Evolutionary conservation across 2,797 vertebrate species (phyloP), one percentile per base, ranked within the genome.

Genomic region (Periophthalmus magnuspinnatus): DNA sequence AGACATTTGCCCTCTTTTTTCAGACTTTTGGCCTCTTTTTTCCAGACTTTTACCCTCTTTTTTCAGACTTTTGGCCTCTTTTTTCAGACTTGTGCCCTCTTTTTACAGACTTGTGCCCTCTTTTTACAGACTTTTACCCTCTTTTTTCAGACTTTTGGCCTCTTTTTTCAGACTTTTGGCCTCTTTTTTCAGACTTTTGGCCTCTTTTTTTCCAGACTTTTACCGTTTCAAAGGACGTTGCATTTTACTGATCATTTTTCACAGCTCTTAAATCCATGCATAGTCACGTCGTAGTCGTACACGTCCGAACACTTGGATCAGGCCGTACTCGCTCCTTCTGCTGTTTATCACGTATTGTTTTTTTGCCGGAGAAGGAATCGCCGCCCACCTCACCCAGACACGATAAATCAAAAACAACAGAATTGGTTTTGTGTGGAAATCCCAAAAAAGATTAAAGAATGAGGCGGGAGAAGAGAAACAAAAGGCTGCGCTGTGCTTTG

Each of bases 401-500:
- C 38, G 62, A 52, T 50, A 52, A 54, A 64, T 68, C 2, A 32
- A 41, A 21, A 58, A 63, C 72, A 24, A 67, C 16, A 70, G 69
- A 36, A 59, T 69, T 69, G 54, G 38, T 67, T 50, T 16, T 50
- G 66, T 24, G 17, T 72, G 61, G 41, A 70, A 55, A 52, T 71
- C 52, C 3, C 1, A 68, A 75, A 34, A 54, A 54, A 68, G 74
- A 77, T 81, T 65, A 60, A 73, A 83, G 72, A 41, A 32, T 9
- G 41, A 32, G 1, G 68, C 55, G n/a, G 52, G 70, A 74, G 56
- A 59, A 76, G 73, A 38, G 66, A 71, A 59, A 65, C 24, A 34
- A 77, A 77, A 76, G 75, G 76, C 78, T 77, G 76, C 75, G 72
- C 33, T 45, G 77, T 19, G 69, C 47, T 59, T 72, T 48, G 21